Base-by-base conservation (phyloP, 2,113 vertebrate species). In the Tupaia tana region DNA sequence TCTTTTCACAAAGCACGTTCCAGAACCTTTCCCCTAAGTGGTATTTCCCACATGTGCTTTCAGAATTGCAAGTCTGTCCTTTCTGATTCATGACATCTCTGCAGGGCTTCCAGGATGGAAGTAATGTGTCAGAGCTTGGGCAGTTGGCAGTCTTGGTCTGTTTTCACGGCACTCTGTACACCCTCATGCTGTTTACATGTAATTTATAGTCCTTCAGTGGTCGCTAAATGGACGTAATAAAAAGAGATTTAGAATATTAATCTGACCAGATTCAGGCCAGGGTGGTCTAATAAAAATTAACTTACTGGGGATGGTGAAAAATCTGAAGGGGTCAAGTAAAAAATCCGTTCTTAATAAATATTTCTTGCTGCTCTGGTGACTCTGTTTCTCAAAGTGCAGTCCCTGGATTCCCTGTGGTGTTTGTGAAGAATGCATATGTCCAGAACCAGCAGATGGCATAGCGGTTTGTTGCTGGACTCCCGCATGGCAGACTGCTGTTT, bases 171-270 rank as follows among this genome's bases (percentile, higher is more conserved):
- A 12, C 29, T 75, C 56, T 93, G 87, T 85, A 90, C 80, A 91
- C 66, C 66, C 61, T 64, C 58, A 7, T 82, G 70, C 91, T 93
- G 71, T 95, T 94, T 91, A 63, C 64, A 66, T 81, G 43, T 86
- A 80, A 95, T 96, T 94, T 89, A 90, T 88, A 64, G 43, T 85
- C 83, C 75, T 91, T 52, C 24, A 29, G 90, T 61, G 90, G 25
- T 90, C 88, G 58, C 71, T 91, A 77, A 96, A 80, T 83, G 75
- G 52, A 91, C 77, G 59, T 73, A 79, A 93, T 96, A 69, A 89
- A 94, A 97, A 74, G 52, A 56, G 34, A 91, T 94, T 87, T 89
- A 93, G 91, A 94, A 75, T 94, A 91, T 95, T 90, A 92, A 91
- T 89, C 71, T 94, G 89, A 77, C 43, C 3, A n/a, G 56, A 63